A percentile compares a stretch with the other conserved stretches of the same genome.
phyloP scores from a whole-genome alignment of 1,140 invertebrate genomes.

The Frieseomelitta varia region DNA sequence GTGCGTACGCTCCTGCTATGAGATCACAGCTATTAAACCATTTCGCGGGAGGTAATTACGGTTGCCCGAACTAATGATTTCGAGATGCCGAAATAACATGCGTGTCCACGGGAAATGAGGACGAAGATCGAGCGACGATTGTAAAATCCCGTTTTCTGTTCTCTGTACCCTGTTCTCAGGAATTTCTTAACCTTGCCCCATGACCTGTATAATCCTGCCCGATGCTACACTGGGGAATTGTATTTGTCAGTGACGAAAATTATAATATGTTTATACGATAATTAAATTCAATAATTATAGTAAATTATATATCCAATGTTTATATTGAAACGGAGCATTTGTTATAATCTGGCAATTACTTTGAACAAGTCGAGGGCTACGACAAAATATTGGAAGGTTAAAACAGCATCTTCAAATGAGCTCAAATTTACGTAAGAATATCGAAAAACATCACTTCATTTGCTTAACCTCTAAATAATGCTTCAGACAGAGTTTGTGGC shows the following conservation, averaged over 20 bases:
- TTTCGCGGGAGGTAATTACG: background rate
- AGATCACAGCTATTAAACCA: slow-evolving; percentile 30
- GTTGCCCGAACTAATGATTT: slow-evolving; percentile 12
- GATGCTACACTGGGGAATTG: background rate
- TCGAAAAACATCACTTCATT: background rate
- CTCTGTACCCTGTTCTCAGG: background rate
- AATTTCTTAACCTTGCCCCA: background rate
- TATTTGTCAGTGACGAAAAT: background rate
- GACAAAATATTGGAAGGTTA: no score
- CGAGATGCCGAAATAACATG: slow-evolving; percentile 39
- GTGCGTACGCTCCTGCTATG: background rate
- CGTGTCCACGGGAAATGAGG: background rate
- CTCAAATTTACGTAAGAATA: background rate
- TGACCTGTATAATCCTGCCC: background rate
- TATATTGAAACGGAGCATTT: no score
- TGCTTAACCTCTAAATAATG: no score
- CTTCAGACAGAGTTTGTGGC: no score
- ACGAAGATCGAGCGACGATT: background rate
- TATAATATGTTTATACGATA: no score
- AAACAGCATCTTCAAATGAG: no score
- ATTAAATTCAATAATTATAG: no score
- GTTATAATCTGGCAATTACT: no score
- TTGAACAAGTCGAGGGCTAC: no score
- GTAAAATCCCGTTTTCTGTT: background rate
- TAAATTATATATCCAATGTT: no score